A percentile compares a stretch with the other conserved stretches of the same genome.
These are phyloP conservation scores for Drosophila murphyi DNA, from an alignment of 1,140 invertebrate genomes.

Conservation along the genomic window DNA sequence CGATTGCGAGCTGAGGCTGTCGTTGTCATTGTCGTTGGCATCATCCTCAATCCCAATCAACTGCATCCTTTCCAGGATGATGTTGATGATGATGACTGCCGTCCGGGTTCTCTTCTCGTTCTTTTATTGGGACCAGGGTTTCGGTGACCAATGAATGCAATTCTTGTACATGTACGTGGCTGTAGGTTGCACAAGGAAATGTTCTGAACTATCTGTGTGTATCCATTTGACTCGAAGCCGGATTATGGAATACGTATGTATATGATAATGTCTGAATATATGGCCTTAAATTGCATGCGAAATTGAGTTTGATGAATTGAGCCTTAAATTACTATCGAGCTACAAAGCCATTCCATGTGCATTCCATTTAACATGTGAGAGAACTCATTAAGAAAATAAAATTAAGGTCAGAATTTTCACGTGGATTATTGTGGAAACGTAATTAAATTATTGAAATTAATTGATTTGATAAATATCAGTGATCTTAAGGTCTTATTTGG, in stretches of 20 bases:
- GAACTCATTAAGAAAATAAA: conserved; percentile 6
- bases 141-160: conserved; percentile 46
- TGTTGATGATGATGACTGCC: conserved; percentile 31
- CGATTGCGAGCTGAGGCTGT: conserved; percentile 3
- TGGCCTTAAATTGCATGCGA: conserved; percentile 41
- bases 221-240: not conserved
- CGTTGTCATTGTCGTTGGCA: conserved; percentile 3
- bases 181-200: conserved; percentile 42
- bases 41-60: conserved; percentile 32
- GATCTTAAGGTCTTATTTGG: not conserved
- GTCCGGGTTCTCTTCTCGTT: conserved; percentile 30
- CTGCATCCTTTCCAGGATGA: conserved; percentile 28
- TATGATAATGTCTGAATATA: conserved; percentile 33
- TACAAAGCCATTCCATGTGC: not conserved
- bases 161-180: conserved; percentile 45
- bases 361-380: conserved; percentile 3
- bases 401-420: not conserved
- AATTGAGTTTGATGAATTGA: conserved; percentile 30
- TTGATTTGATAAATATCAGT: not conserved
- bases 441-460: conserved; percentile 10
- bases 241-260: conserved; percentile 23
- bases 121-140: conserved; percentile 45
- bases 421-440: not conserved
- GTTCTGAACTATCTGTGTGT: not conserved
- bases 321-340: conserved; percentile 20